Evolutionary conservation across 2,113 vertebrate genomes (phyloP).

Genomic region (Rhinogobius similis): DNA sequence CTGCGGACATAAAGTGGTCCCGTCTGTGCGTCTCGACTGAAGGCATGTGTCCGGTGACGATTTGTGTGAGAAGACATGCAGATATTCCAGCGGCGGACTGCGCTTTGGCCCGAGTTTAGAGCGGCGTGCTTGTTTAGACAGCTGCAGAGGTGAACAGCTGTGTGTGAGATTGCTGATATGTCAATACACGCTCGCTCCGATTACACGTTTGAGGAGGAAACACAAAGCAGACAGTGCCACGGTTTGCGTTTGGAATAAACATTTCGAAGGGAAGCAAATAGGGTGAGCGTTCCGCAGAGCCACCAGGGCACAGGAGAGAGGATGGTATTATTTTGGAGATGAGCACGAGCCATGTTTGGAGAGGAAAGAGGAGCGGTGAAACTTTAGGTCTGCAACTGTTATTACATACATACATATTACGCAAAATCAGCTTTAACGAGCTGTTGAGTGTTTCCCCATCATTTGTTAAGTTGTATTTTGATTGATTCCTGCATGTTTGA

Average conservation of each 20-base stretch:
- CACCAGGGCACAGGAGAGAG: background rate
- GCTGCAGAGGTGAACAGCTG: slow-evolving; percentile 16
- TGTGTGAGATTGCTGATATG: background rate
- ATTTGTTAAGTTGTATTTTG: too few species aligned
- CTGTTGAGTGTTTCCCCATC: too few species aligned
- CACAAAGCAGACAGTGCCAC: slow-evolving; percentile 2
- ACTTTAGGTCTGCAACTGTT: too few species aligned
- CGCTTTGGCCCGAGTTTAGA: slow-evolving; percentile 5
- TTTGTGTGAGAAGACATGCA: slow-evolving; percentile 3
- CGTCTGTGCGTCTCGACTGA: background rate
- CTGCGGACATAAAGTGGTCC: background rate
- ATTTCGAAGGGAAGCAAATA: background rate
- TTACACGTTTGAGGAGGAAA: slow-evolving; percentile 1
- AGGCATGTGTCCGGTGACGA: slow-evolving; percentile 1
- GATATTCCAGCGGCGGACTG: slow-evolving; percentile 3
- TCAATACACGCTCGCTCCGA: background rate
- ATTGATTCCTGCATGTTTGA: too few species aligned
- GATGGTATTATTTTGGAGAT: background rate
- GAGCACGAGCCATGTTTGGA: background rate
- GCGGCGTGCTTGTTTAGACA: slow-evolving; percentile 12
- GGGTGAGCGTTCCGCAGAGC: background rate
- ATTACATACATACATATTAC: too few species aligned
- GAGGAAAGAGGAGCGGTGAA: background rate
- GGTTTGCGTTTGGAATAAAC: slow-evolving; percentile 9
- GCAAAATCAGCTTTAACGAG: too few species aligned